Evolutionary conservation across 1,140 invertebrate genomes (phyloP).

Genomic region (Bombus cullumanus): DNA sequence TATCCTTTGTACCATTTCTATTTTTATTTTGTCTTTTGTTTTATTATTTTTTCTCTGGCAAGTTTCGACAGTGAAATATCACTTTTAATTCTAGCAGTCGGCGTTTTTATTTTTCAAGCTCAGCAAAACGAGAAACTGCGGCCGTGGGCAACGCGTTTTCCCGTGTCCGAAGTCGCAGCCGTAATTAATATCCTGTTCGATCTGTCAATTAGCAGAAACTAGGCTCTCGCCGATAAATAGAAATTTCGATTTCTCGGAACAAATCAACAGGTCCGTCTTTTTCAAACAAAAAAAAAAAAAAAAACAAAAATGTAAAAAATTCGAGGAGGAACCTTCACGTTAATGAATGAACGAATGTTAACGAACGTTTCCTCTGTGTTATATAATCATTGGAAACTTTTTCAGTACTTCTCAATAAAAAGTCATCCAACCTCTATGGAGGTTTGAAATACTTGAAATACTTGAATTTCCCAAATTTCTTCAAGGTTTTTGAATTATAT

Average conservation of each 20-base stretch:
- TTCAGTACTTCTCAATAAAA: no score
- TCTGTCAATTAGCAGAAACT: neutral
- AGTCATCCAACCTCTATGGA: no score
- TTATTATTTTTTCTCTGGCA: neutral
- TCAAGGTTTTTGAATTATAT: neutral
- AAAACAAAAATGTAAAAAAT: no score
- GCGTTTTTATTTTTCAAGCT: neutral
- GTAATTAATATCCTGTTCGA: slow-evolving; percentile 14
- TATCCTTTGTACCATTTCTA: no score
- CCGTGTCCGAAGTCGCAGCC: no score
- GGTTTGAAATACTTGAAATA: no score
- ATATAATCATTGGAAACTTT: no score
- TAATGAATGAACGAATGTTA: no score
- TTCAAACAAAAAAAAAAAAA: no score
- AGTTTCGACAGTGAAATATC: slow-evolving; percentile 40
- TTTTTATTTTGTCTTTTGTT: neutral
- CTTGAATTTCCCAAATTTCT: no score
- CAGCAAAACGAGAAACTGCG: slow-evolving; percentile 8
- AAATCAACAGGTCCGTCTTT: neutral
- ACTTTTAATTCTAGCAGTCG: slow-evolving; percentile 20
- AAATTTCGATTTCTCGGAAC: neutral
- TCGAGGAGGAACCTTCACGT: no score
- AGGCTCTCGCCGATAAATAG: neutral
- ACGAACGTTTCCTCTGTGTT: no score
- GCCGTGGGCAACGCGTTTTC: neutral